Conservation (phyloP, 2,888 invertebrate genomes). For the Rotaria magnacalcarata region DNA sequence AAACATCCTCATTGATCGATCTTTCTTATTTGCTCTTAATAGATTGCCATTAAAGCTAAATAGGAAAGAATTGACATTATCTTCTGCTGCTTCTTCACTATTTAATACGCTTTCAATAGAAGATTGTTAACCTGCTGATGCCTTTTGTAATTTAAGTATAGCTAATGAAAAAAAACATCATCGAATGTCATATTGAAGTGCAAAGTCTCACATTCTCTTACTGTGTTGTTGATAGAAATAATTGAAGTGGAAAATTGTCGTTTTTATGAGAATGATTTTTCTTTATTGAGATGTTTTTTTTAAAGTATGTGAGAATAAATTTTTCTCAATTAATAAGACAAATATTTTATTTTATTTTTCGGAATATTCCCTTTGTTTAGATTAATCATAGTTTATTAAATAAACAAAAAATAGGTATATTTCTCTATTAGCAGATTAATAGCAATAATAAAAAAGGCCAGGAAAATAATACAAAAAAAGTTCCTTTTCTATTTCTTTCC, state of each 20-base stretch:
- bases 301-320: too few species aligned
- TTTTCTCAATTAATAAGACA: neutral
- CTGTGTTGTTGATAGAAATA: too few species aligned
- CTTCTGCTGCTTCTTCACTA: neutral
- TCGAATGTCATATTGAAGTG: neutral
- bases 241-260: neutral
- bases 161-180: neutral
- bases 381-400: neutral
- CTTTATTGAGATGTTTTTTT: too few species aligned
- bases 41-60: neutral
- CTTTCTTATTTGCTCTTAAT: neutral
- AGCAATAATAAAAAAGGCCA: neutral
- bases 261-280: neutral
- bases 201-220: neutral
- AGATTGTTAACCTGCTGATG: neutral
- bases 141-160: neutral
- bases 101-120: neutral
- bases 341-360: too few species aligned
- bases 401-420: neutral
- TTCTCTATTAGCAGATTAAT: neutral
- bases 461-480: neutral
- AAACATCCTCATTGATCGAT: too few species aligned
- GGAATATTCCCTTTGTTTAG: neutral
- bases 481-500: neutral
- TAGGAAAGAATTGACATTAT: neutral